These are phyloP conservation scores for Campoletis raptor DNA, from an alignment of 2,888 invertebrate genomes.

Conservation along the genomic window DNA sequence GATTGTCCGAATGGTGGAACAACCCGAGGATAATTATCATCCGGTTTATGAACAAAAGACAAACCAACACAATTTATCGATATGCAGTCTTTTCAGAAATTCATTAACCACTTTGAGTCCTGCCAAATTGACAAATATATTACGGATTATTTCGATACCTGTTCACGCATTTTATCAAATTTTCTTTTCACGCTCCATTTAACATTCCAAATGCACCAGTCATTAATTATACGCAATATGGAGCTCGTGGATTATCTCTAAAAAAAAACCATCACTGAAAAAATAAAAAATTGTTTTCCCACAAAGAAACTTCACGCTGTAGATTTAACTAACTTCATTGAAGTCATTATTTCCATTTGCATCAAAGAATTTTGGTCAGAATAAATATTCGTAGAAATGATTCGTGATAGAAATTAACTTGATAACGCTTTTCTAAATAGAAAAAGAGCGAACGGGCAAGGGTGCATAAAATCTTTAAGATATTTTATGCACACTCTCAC, in stretches of 20 bases:
- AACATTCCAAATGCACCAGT: background rate
- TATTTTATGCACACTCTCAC: constrained; percentile 48
- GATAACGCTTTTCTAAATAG: background rate
- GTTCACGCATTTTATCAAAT: background rate
- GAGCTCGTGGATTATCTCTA: background rate
- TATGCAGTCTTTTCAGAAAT: constrained; percentile 23
- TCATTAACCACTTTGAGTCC: constrained; percentile 13
- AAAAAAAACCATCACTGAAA: background rate
- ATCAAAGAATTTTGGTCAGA: background rate
- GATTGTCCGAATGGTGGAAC: constrained; percentile 38
- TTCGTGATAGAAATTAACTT: background rate
- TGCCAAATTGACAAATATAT: constrained; percentile 26
- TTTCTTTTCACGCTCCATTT: background rate
- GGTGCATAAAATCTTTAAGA: constrained; percentile 9
- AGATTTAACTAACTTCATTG: background rate
- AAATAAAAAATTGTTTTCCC: background rate
- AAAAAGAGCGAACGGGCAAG: background rate
- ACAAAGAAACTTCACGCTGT: background rate
- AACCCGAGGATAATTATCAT: constrained; percentile 61
- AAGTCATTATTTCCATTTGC: background rate
- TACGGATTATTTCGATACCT: background rate
- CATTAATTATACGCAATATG: background rate
- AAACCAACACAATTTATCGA: constrained; percentile 46
- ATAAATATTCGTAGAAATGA: background rate
- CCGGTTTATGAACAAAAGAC: constrained; percentile 57